Evolutionary conservation across 2,113 vertebrate species (phyloP).

Genomic region (Ramphastos sulfuratus): DNA sequence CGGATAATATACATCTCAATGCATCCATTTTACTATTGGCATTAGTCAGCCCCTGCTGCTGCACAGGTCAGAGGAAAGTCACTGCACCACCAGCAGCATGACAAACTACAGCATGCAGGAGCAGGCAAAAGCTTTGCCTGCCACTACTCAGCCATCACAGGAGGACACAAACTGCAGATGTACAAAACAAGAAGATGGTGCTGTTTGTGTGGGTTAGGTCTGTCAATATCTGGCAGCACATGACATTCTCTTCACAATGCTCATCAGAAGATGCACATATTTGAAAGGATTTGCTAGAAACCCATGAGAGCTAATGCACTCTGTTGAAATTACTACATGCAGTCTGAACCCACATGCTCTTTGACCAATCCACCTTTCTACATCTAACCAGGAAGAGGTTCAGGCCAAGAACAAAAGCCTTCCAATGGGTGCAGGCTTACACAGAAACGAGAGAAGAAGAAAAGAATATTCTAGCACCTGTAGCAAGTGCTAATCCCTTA

Average conservation of each 20-base stretch:
- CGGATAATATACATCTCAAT: neutral
- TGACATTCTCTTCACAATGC: neutral
- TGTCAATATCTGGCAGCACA: neutral
- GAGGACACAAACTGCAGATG: neutral
- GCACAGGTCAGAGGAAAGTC: neutral
- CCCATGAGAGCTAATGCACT: neutral
- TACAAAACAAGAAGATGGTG: neutral
- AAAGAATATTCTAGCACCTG: neutral
- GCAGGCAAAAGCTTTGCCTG: neutral
- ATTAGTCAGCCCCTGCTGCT: neutral
- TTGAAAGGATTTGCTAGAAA: neutral
- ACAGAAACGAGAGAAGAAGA: neutral
- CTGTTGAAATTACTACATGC: neutral
- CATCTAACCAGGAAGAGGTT: neutral
- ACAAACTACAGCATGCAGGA: neutral
- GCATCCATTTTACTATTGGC: neutral
- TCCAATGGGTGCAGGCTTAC: neutral
- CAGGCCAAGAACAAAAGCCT: neutral
- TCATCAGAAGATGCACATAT: neutral
- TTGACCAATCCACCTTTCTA: rapidly evolving
- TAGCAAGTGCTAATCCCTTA: neutral
- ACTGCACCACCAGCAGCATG: rapidly evolving
- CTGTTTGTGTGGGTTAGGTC: neutral
- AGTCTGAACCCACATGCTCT: neutral
- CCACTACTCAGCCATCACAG: neutral